phyloP scores from a whole-genome alignment of 2,888 invertebrate species.

The Geophilus truncorum region DNA sequence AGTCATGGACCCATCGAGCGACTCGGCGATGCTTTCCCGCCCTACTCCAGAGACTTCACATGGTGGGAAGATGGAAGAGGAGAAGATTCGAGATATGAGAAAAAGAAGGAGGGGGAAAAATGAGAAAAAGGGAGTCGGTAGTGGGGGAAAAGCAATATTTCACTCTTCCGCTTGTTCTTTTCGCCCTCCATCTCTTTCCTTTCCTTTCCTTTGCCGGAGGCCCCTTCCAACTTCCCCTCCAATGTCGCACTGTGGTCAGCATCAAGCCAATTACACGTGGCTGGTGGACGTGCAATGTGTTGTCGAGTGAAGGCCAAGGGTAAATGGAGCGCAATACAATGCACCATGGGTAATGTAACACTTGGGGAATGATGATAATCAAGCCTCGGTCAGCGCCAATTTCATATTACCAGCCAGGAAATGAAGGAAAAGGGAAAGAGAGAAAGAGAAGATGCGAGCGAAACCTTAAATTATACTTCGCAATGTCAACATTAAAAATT shows the following conservation, averaged over 20 bases:
- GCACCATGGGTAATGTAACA: conserved; percentile 11
- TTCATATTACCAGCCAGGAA: conserved; percentile 11
- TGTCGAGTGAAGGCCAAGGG: conserved; percentile 23
- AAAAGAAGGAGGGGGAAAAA: background rate
- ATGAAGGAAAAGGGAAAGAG: background rate
- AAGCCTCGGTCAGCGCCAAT: background rate
- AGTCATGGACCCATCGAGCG: conserved; percentile 15
- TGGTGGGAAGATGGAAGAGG: background rate
- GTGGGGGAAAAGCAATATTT: conserved; percentile 24
- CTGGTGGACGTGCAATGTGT: conserved; percentile 5
- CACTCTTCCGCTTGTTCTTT: conserved; percentile 19
- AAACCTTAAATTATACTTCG: background rate
- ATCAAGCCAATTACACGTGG: conserved; percentile 18
- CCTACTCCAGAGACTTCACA: background rate
- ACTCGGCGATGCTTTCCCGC: background rate
- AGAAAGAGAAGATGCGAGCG: too few species aligned
- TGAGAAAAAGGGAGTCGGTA: background rate
- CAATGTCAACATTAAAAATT: background rate
- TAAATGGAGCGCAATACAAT: conserved; percentile 23
- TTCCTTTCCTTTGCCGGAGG: too few species aligned
- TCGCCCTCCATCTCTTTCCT: background rate
- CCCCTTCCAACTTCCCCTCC: background rate
- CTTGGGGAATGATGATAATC: conserved; percentile 23
- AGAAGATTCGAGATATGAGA: background rate
- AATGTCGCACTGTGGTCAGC: conserved; percentile 20